Evolutionary conservation across 2,113 vertebrate genomes (phyloP), one percentile per base, ranked within the genome.

Genomic region (Brevimyrus niger): DNA sequence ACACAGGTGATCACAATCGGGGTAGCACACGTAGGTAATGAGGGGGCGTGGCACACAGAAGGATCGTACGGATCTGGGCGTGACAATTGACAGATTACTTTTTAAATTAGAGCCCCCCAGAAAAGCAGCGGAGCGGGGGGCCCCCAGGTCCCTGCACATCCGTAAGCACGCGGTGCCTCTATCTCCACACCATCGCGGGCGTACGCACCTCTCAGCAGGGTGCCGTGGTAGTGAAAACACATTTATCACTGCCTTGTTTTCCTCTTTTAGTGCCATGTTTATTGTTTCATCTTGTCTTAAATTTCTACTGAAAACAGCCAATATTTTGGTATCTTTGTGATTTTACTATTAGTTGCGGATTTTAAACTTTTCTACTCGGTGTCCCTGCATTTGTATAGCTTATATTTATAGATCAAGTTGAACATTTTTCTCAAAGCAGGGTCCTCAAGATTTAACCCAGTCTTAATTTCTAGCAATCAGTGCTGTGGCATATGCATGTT

Each of bases 11-110:
- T n/a, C n/a, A n/a, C n/a, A n/a, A n/a, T n/a, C n/a, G n/a, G n/a
- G n/a, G n/a, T n/a, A n/a, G n/a, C n/a, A n/a, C n/a, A n/a, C n/a
- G n/a, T n/a, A n/a, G n/a, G n/a, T n/a, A n/a, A n/a, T n/a, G n/a
- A n/a, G n/a, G n/a, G n/a, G n/a, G n/a, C n/a, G n/a, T n/a, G n/a
- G n/a, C n/a, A n/a, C n/a, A n/a, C n/a, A n/a, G n/a, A n/a, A n/a
- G n/a, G n/a, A n/a, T n/a, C n/a, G n/a, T n/a, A n/a, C n/a, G n/a
- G n/a, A n/a, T n/a, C n/a, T n/a, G n/a, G n/a, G n/a, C n/a, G n/a
- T n/a, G n/a, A n/a, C n/a, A n/a, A n/a, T 87, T 87, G 85, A 87
- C 55, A 27, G 7, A 87, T 87, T 51, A n/a, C 85, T 6, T 48
- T 53, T 55, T 87, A 38, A 55, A 53, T 87, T 55, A 7, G 31